Percentiles rank a stretch among this genome's conserved stretches.
These are phyloP conservation scores for Tryphoninae sp. DNA, from an alignment of 2,888 invertebrate species.

Conservation along the genomic window DNA sequence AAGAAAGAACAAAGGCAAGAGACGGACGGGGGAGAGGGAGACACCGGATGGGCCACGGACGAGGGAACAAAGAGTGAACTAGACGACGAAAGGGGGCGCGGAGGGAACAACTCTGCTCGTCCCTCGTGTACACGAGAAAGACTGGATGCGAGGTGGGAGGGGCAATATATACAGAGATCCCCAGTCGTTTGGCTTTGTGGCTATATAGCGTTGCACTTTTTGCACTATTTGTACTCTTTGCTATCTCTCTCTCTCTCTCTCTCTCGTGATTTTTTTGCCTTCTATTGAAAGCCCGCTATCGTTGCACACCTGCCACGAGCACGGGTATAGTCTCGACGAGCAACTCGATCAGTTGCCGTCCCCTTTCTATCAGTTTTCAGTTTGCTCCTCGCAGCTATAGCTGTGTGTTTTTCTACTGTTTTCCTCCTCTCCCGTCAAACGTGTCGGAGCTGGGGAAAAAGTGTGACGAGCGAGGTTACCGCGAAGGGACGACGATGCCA, in stretches of 20 bases:
- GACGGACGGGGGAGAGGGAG: slow-evolving; percentile 19
- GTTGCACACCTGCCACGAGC: slow-evolving; percentile 59
- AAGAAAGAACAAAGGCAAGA: slow-evolving; percentile 20
- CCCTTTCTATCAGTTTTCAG: slow-evolving; percentile 61
- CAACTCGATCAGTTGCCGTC: slow-evolving; percentile 23
- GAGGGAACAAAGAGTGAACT: slow-evolving; percentile 60
- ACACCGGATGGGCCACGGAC: slow-evolving; percentile 46
- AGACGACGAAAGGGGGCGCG: slow-evolving; percentile 44
- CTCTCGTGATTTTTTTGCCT: slow-evolving; percentile 10
- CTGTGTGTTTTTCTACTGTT: slow-evolving; percentile 14
- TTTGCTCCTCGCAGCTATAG: slow-evolving; percentile 28
- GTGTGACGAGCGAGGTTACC: slow-evolving; percentile 37
- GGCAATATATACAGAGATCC: slow-evolving; percentile 35
- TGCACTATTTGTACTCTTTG: slow-evolving; percentile 16
- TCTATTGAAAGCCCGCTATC: slow-evolving; percentile 41
- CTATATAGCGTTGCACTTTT: slow-evolving; percentile 54
- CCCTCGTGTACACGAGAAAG: slow-evolving; percentile 41
- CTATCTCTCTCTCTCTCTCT: slow-evolving; percentile 3
- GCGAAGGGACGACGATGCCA: slow-evolving; percentile 49
- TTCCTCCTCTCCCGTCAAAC: slow-evolving; percentile 30
- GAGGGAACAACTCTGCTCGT: slow-evolving; percentile 13
- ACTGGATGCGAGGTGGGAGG: slow-evolving; percentile 29
- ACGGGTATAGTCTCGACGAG: slow-evolving; percentile 47
- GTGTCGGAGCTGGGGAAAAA: slow-evolving; percentile 41
- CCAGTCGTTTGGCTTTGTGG: slow-evolving; percentile 53